Evolutionary conservation across 2,113 vertebrate species (phyloP).

Genomic region (Otocyon megalotis): DNA sequence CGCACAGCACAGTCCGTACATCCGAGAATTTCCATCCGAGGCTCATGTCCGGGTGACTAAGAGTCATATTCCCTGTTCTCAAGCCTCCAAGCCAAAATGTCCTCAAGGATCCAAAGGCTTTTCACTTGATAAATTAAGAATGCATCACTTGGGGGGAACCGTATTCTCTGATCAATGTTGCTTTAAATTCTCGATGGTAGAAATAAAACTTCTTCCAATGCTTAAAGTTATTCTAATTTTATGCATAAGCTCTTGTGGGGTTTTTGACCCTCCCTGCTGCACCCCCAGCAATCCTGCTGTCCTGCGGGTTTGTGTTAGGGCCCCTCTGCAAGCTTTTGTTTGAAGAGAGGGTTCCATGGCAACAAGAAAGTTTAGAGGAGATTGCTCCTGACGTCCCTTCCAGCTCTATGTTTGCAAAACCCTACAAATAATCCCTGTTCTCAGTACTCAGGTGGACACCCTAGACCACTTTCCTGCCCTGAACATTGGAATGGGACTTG

Average conservation of each 20-base stretch:
- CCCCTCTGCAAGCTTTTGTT: conserved; percentile 46
- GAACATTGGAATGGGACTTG: not conserved
- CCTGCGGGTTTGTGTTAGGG: not conserved
- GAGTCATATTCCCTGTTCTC: not conserved
- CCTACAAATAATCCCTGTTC: not conserved
- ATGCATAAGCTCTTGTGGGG: not conserved
- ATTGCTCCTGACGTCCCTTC: not conserved
- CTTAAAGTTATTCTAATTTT: not conserved
- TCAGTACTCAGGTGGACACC: not conserved
- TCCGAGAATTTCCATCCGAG: not conserved
- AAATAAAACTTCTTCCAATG: conserved; percentile 26
- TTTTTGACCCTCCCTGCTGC: accelerated
- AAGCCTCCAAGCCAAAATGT: not conserved
- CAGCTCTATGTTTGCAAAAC: conserved; percentile 8
- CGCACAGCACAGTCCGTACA: not conserved
- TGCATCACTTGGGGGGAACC: not conserved
- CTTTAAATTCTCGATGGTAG: not conserved
- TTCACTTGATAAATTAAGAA: not conserved
- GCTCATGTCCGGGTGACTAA: not conserved
- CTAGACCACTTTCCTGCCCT: not conserved
- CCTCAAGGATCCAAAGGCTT: not conserved
- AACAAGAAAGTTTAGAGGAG: conserved; percentile 39
- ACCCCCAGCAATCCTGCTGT: not conserved
- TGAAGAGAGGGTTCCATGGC: conserved; percentile 16
- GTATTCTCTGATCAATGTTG: not conserved